A percentile compares a stretch with the other conserved stretches of the same genome.
These are phyloP conservation scores for Trichomalopsis sarcophagae DNA, from an alignment of 1,140 invertebrate genomes.

Conservation along the genomic window DNA sequence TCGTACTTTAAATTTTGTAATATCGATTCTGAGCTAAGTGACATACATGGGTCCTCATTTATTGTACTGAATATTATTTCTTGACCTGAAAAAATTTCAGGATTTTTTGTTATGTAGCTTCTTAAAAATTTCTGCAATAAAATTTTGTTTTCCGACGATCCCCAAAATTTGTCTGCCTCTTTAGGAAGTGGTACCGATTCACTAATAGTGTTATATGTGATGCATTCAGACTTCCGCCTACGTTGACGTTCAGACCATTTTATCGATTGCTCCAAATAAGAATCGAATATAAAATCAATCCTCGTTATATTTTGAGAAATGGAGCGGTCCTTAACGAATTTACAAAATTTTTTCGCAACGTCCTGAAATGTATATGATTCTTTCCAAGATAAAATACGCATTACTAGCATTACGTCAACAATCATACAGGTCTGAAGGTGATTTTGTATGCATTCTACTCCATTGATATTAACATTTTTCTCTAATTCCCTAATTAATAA, in stretches of 20 bases:
- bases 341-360: background rate
- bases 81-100: too few relatives aligned
- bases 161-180: background rate
- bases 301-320: background rate
- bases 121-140: conserved; percentile 1
- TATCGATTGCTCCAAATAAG: conserved; percentile 22
- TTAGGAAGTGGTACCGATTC: background rate
- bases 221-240: background rate
- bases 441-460: too few relatives aligned
- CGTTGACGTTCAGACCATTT: conserved; percentile 27
- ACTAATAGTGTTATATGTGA: background rate
- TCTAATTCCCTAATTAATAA: background rate
- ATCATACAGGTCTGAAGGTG: background rate
- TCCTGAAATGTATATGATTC: background rate
- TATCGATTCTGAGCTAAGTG: background rate
- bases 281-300: conserved; percentile 47
- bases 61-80: background rate
- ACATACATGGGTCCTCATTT: background rate
- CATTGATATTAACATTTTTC: background rate
- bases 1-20: background rate
- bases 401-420: background rate
- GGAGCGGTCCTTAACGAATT: background rate
- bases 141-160: background rate
- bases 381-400: background rate
- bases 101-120: background rate